phyloP scores from a whole-genome alignment of 2,888 invertebrate species.

The Agriopis marginaria region DNA sequence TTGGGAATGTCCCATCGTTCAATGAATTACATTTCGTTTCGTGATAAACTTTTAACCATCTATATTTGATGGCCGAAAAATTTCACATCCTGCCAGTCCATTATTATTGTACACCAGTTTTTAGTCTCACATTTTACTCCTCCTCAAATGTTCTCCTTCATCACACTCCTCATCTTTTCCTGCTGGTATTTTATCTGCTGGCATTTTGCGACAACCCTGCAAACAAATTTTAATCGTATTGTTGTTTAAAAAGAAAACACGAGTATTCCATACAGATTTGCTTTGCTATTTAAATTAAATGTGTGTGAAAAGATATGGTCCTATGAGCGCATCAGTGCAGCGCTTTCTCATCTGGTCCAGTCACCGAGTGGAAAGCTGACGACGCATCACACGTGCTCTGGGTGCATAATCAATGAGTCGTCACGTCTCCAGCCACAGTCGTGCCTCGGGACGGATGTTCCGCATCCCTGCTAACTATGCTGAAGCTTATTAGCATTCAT shows the following conservation, averaged over 20 bases:
- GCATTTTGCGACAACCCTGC: too few relatives aligned
- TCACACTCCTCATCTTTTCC: too few relatives aligned
- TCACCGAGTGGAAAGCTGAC: constrained; percentile 39
- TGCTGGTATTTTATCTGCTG: too few relatives aligned
- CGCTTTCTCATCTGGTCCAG: constrained; percentile 46
- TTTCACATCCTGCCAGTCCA: constrained; percentile 18
- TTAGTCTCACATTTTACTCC: too few relatives aligned
- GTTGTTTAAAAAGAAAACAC: background rate
- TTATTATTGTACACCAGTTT: background rate
- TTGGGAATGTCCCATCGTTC: background rate
- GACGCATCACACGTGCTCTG: constrained; percentile 54
- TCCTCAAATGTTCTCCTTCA: too few relatives aligned
- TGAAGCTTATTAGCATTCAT: constrained; percentile 67
- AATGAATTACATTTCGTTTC: constrained; percentile 30
- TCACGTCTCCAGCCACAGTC: constrained; percentile 29
- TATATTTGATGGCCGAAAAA: constrained; percentile 25
- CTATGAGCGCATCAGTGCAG: constrained; percentile 9
- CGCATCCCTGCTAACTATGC: constrained; percentile 41
- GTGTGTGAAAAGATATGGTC: constrained; percentile 7
- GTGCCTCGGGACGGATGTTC: constrained; percentile 45
- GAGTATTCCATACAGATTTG: background rate
- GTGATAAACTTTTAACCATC: constrained; percentile 25
- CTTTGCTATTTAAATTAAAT: background rate
- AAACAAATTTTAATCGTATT: too few relatives aligned
- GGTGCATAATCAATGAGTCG: constrained; percentile 47